Base-by-base conservation (phyloP, 1,140 invertebrate genomes). In the Sesamia nonagrioides region DNA sequence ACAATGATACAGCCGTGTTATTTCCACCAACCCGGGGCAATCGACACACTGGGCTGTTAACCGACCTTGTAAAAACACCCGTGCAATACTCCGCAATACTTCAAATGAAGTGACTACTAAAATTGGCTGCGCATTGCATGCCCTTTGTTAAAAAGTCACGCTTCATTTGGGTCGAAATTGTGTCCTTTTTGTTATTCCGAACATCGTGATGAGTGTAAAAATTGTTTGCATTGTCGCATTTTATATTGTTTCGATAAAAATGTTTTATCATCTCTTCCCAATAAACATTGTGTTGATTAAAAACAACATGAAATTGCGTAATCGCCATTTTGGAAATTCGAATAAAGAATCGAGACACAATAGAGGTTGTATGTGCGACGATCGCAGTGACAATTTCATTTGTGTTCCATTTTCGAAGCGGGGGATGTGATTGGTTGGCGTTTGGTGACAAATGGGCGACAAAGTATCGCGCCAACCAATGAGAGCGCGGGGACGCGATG, bases 171-270 rank as follows among this genome's bases (percentile, higher is more conserved):
- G 82, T 84, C 90, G 85, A 93, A 93, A 93, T 93, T 88, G 84
- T 94, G 92, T 94, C 92, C 87, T 94, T 92, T 94, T 94, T 93
- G 91, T 94, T 92, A 87, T 92, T 92, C 91, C 88, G 88, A 89
- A 89, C 85, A 82, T 68, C 85, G 79, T 90, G 89, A 92, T 89
- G 89, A 88, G 88, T 93, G 91, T 89, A 91, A 92, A 91, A 91
- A 91, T 92, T 86, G 85, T 86, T 73, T 79, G 79, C 86, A 89
- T 91, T 86, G 81, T 84, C 78, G 66, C 80, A 88, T 86, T 78
- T 85, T 83, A 78, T 82, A 82, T 76, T 75, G 50, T 58, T 73
- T 58, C 35, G 60, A 75, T 45, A 78, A 72, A 73, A 58, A 56
- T 48, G 75, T 77, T 63, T 79, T 79, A 48, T 7, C 77, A 77